Evolutionary conservation across 2,113 vertebrate species (phyloP), one percentile per base, ranked within the genome.

Genomic region (Notarius lentiginosus): DNA sequence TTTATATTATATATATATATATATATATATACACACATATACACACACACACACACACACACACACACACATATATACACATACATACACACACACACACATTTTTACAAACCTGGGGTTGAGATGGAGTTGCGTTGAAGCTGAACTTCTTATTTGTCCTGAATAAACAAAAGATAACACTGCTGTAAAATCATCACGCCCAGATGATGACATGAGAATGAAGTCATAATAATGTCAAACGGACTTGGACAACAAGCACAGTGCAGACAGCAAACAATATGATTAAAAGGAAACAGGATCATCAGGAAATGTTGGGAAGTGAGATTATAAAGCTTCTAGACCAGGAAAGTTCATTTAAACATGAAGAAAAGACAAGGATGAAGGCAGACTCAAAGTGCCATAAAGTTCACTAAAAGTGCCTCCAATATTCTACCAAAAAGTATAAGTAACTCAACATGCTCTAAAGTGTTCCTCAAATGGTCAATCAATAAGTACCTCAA

Each of bases 91-190:
- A n/a, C n/a, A n/a, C 2, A 34, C 2, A 34, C 34, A 34, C 34
- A 34, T 2, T 34, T 34, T 82, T 56, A 8, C 83, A 90, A 95
- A 99, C 98, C 98, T 99, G 98, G 0, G 98, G 98, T 92, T 99
- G 98, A 7, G 98, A 96, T 0, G 98, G 98, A 0, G 98, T 99
- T n/a, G 98, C 97, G 0, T 97, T 98, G 92, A 99, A 99, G 93
- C 90, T 95, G 94, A 98, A 99, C 66, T 89, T 94, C 82, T 94
- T 93, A 2, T 95, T 92, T 0, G 98, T 99, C 92, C 98, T 99
- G 90, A 24, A 68, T 60, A 83, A 91, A 90, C 90, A 89, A 79
- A 84, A 86, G 34, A 89, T 24, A 41, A 41, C 56, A 41, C 8
- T 56, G 6, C 20, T 51, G 11, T 76, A 24, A 22, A 65, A 27